Evolutionary conservation across 2,113 vertebrate species (phyloP).

Genomic region (Bos javanicus): DNA sequence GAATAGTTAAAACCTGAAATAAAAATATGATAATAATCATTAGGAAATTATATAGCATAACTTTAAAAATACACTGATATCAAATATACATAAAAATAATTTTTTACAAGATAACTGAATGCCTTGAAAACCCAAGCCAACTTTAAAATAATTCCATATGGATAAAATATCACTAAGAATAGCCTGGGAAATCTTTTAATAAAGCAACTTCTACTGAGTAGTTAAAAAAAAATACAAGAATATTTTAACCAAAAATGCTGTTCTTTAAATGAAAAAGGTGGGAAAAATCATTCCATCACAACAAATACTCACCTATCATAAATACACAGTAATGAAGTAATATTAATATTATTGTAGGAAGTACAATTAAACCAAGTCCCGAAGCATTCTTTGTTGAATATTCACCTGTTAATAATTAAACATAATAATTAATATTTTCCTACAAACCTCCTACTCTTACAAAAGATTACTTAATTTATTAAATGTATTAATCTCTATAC

Average conservation of each 20-base stretch:
- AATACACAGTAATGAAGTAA: conserved; percentile 78
- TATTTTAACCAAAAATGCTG: background rate
- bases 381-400: conserved; percentile 62
- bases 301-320: conserved; percentile 76
- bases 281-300: background rate
- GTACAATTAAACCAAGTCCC: conserved; percentile 79
- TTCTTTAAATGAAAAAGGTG: conserved; percentile 15
- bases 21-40: conserved; percentile 21
- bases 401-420: conserved; percentile 75
- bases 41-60: conserved; percentile 27
- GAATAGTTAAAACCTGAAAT: background rate
- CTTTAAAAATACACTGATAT: background rate
- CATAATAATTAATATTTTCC: conserved; percentile 1
- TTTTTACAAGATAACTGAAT: conserved; percentile 27
- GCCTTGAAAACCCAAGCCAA: background rate
- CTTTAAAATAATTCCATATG: conserved; percentile 22
- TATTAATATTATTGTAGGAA: conserved; percentile 74
- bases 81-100: background rate
- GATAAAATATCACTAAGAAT: background rate
- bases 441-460: background rate
- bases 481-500: background rate
- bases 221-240: background rate
- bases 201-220: background rate
- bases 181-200: background rate
- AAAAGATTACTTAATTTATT: background rate